A percentile compares a stretch with the other conserved stretches of the same genome.
Evolutionary conservation across 2,113 vertebrate genomes (phyloP).

Genomic region (Mesembrinibis cayennensis): DNA sequence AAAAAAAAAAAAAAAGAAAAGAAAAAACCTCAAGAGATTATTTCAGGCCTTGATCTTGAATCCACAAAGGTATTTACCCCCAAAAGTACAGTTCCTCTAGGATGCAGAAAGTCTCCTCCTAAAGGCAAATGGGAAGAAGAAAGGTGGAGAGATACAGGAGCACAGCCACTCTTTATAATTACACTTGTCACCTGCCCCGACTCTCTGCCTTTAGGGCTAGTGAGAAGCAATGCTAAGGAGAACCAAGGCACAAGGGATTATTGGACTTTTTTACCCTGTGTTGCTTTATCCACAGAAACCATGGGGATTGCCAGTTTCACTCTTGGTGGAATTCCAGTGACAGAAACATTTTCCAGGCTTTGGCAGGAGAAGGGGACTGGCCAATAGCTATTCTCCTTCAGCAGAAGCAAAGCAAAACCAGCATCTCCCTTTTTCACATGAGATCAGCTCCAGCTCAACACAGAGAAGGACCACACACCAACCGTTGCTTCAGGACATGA

Average conservation of each 20-base stretch:
- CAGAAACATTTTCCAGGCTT: constrained; percentile 14
- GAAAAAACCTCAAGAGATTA: rapidly evolving
- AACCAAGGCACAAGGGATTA: not conserved
- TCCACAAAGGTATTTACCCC: not conserved
- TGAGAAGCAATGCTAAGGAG: not conserved
- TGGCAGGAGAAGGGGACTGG: not conserved
- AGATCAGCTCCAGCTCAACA: not conserved
- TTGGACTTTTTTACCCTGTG: not conserved
- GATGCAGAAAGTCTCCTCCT: not conserved
- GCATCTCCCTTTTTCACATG: constrained; percentile 19
- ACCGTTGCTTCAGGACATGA: constrained; percentile 25
- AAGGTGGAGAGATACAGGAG: not conserved
- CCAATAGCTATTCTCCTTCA: not conserved
- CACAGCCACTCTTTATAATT: not conserved
- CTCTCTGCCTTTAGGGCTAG: not conserved
- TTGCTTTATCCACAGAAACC: not conserved
- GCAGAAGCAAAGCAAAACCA: constrained; percentile 27
- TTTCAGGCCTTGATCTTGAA: not conserved
- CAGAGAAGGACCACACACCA: constrained; percentile 56
- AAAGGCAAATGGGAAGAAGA: not conserved
- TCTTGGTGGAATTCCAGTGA: not conserved
- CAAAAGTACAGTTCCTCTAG: not conserved
- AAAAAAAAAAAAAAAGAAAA: not conserved
- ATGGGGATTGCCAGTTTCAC: not conserved
- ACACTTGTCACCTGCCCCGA: not conserved